Percentiles rank a stretch among this genome's conserved stretches.
Conservation (phyloP, 2,113 vertebrate genomes). For the Melanerpes formicivorus region DNA sequence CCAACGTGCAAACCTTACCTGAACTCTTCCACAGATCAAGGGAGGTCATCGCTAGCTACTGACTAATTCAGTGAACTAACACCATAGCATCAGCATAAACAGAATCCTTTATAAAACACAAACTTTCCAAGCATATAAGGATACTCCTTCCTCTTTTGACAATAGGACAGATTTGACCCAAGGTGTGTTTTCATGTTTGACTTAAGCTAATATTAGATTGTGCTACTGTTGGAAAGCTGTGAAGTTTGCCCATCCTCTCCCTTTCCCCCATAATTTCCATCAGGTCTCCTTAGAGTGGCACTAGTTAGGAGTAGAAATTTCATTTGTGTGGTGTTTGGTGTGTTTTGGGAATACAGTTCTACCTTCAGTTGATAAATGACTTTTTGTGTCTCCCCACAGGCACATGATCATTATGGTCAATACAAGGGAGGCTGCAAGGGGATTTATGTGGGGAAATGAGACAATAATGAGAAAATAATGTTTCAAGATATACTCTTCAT, state of each 20-base stretch:
- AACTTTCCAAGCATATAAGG: neutral
- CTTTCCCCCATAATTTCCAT: neutral
- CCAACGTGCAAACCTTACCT: neutral
- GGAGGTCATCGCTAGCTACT: neutral
- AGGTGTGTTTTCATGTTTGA: neutral
- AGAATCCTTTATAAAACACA: neutral
- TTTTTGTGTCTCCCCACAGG: neutral
- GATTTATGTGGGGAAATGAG: neutral
- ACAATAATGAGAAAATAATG: neutral
- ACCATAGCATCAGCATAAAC: neutral
- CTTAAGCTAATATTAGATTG: neutral
- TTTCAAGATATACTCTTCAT: neutral
- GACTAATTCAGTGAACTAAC: slow-evolving; percentile 51
- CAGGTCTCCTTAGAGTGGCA: accelerated
- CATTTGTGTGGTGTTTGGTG: accelerated
- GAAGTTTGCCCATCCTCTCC: neutral
- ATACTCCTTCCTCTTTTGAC: neutral
- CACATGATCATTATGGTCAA: neutral
- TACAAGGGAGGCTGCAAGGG: neutral
- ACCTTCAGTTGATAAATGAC: neutral
- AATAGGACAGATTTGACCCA: neutral
- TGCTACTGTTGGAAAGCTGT: neutral
- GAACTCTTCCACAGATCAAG: slow-evolving; percentile 10
- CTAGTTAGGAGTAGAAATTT: neutral
- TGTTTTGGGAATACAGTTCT: neutral